Base-by-base conservation (phyloP, 2,888 invertebrate genomes). In the Liopterus haemorrhoidalis region DNA sequence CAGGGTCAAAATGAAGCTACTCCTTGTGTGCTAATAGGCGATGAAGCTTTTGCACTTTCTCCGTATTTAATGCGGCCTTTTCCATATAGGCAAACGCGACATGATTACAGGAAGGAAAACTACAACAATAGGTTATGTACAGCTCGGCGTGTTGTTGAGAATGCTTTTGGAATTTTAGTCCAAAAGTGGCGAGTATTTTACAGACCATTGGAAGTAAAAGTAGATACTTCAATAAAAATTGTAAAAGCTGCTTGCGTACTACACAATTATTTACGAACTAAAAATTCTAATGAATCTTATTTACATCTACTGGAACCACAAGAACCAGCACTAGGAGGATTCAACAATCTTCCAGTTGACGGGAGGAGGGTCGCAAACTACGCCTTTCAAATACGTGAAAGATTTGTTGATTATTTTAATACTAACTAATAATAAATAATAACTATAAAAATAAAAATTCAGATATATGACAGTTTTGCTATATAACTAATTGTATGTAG, bases 101-200 rank as follows among this genome's bases (percentile, higher is more conserved):
- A 11, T 31, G 44, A 54, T 40, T 9, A 3, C 21, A 33, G 41
- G 2, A 55, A 55, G 46, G 52, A 54, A 46, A 52, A 52, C 14
- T 56, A 33, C 40, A 57, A 54, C 36, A 31, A 35, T 8, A 35
- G 46, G 16, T 30, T 52, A 15, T 53, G 51, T 35, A 39, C 28
- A 38, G 56, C 51, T 12, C 32, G 53, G 22, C 30, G 53, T 5
- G 54, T 54, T 24, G 54, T 57, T 9, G 52, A 54, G 50, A 57
- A 56, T 28, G 53, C 54, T 9, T 58, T 58, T 46, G 56, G 57
- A 6, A 55, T 56, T 14, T 49, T 56, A 39, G 39, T 51, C 12
- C 49, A 53, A 12, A 54, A 54, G 46, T 53, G 53, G 49, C 32
- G 54, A 41, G 28, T 54, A 48, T 55, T 55, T 41, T 49, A 37